Evolutionary conservation across 2,888 invertebrate genomes (phyloP), one percentile per base, ranked within the genome.

Genomic region (Parochlus steinenii): DNA sequence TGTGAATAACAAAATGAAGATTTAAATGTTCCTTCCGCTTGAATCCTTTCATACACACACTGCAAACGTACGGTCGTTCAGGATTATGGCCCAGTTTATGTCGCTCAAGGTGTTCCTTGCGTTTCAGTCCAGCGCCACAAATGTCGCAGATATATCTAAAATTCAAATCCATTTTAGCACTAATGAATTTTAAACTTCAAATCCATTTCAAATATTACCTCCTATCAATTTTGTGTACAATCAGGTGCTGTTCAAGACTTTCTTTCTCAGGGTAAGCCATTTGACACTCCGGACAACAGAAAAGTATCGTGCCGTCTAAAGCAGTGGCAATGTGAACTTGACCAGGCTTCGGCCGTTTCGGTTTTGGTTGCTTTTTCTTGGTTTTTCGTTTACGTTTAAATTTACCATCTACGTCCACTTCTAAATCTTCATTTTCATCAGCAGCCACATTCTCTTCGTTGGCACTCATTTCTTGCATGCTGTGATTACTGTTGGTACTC

Each of bases 221-320:
- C 51, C 81, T 62, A 53, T 81, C 82, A 40, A 81, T 79, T 62
- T 80, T 81, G 52, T 82, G 81, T 18, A 75, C 75, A 7, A 73
- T 66, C 22, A 81, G 60, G 53, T 79, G 79, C 51, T 74, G 69
- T 50, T 82, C 81, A n/a, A 82, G 57, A 46, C 78, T 65, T 42
- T 78, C 77, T 52, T 80, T 80, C 47, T 80, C 78, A 0, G 79
- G 75, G 53, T 80, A 80, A 1, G 78, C 79, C 77, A 79, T 76
- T 53, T 77, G 71, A 51, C 81, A 81, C 57, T 80, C 78, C 1
- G 81, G 80, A 51, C 81, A 81, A 55, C 81, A 80, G 59, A 67
- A 81, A 15, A 81, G 56, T 1, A 74, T 70, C 1, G 77, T 71
- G 11, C 82, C 82, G 48, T 81, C 81, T 0, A 76, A 53, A 0